A percentile compares a stretch with the other conserved stretches of the same genome.
These are phyloP conservation scores for Poeciliopsis gracilis DNA, from an alignment of 2,797 vertebrate species.

Conservation along the genomic window DNA sequence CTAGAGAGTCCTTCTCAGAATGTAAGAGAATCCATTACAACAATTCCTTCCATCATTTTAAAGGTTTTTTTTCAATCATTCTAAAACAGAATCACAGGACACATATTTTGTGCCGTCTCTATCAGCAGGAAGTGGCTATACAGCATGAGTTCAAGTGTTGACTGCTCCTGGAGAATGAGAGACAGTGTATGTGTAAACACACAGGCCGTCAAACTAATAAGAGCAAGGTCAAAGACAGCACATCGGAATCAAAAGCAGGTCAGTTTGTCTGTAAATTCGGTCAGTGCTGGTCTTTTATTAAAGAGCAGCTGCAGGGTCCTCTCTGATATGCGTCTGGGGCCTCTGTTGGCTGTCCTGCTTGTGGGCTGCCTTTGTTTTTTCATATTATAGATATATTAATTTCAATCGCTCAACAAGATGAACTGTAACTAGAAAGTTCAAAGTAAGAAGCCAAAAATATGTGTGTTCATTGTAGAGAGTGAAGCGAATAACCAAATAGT, in stretches of 20 bases:
- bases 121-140: background rate
- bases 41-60: background rate
- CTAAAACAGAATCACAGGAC: constrained; percentile 4
- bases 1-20: constrained; percentile 11
- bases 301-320: background rate
- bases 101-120: constrained; percentile 18
- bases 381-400: background rate
- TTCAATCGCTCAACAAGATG: background rate
- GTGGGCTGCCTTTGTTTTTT: background rate
- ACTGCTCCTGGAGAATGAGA: constrained; percentile 29
- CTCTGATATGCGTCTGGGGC: background rate
- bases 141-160: constrained; percentile 24
- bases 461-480: background rate
- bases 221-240: constrained; percentile 3
- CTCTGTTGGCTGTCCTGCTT: background rate
- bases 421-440: constrained; percentile 1
- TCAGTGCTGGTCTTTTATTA: constrained; percentile 9
- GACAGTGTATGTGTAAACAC: constrained; percentile 6
- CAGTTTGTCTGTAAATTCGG: constrained; percentile 2
- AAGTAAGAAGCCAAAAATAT: background rate
- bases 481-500: background rate
- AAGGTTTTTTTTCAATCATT: background rate
- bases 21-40: background rate
- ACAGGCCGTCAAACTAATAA: constrained; percentile 20
- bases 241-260: constrained; percentile 1